Base-by-base conservation (phyloP, 2,113 vertebrate genomes). In the Pardalotus punctatus region DNA sequence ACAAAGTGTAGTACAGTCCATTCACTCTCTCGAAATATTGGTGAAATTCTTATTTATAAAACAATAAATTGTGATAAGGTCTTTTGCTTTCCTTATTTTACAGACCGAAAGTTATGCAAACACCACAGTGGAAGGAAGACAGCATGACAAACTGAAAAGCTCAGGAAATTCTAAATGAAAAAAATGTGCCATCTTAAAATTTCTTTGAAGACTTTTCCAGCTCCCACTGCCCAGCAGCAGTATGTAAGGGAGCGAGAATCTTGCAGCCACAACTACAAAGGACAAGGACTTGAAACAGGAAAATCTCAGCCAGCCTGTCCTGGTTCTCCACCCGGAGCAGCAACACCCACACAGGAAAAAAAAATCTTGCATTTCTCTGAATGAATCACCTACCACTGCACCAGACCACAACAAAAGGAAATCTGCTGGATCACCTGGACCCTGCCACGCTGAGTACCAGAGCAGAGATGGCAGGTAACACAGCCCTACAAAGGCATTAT, bases 111-210 rank as follows among this genome's bases (percentile, higher is more conserved):
- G 56, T 85, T 95, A 96, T 54, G 87, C 43, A 94, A 94, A 96
- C 54, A 81, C 54, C 33, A 51, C 17, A 27, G 24, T 36, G 73
- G 57, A 93, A 95, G 57, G 36, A 90, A 93, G 93, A 92, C 62
- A 86, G 47, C 69, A 86, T 19, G 56, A 87, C 11, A 14, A 91
- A 96, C 62, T 27, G 31, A 96, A 97, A 89, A 91, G 54, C 64
- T 91, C 90, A 84, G 87, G 80, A 97, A 97, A 93, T 91, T 81
- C 76, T 96, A 89, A 97, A 85, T 80, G 17, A 83, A 85, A 76
- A 88, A 88, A 58, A 88, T 60, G 84, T 78, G 28, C 12, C 66
- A 35, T 64, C 50, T 96, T 97, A 93, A 91, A 84, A 91, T 88
- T n/a, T 87, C 96, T 97, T 89, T 96, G 94, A 97, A 96, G 86